Base-by-base conservation (phyloP, 2,113 vertebrate species). In the Otus sunia region DNA sequence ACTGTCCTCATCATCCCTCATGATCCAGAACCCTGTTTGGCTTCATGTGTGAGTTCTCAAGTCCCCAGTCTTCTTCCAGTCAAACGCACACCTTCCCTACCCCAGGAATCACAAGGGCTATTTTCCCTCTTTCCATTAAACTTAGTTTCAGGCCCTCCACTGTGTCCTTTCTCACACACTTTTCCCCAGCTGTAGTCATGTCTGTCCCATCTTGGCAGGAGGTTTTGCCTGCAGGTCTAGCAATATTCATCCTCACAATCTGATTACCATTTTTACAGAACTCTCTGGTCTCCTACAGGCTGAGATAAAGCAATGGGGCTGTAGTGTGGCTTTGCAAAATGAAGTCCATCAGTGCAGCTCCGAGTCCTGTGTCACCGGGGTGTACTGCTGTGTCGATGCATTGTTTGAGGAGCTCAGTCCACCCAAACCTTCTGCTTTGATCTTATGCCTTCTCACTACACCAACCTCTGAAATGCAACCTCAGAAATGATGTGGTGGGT, bases 301-400 rank as follows among this genome's bases (percentile, higher is more conserved):
- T 12, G 15, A 52, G 47, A 26, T 17, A 11, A 59, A 86, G 60
- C 45, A 32, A 5, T 1, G 11, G n/a, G 47, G 22, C 66, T 72
- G 58, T 22, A 47, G 47, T 0, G 0, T 16, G 37, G 37, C 49
- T 45, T 4, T 68, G 69, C 49, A 9, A 30, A 21, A 25, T 4
- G 27, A 67, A 19, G 21, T 58, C 9, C 8, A 5, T 15, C 30
- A 12, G 37, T 11, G 63, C 74, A 71, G 47, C 37, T 37, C 36
- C 1, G 0, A 26, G 12, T 22, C 60, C 49, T n/a, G 18, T 5
- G 3, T 15, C 39, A 9, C 58, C 27, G 36, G 23, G 34, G 6
- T 4, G n/a, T 12, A 59, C 27, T 67, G 63, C 68, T 88, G 41
- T 0, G 0, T 5, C 1, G 0, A 6, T 12, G 39, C 43, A 2